Conservation (phyloP, 2,888 invertebrate species). For the Crepidodera aurea region DNA sequence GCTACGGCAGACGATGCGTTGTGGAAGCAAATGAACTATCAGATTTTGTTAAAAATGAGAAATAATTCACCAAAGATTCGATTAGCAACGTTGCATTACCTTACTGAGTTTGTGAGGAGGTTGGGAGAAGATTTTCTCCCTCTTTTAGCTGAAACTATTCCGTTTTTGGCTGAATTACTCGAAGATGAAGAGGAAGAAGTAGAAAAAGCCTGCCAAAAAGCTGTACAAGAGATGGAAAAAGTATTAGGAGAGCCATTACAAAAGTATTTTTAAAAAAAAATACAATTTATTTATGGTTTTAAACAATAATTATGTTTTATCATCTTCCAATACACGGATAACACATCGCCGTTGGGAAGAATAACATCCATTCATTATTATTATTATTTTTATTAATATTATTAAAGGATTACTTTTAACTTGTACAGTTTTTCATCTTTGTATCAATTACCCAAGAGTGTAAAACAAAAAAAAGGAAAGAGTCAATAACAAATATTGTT, state of each 20-base stretch:
- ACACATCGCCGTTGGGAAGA: too few relatives aligned
- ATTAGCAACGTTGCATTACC: slow-evolving; percentile 73
- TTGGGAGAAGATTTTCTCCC: slow-evolving; percentile 89
- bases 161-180: slow-evolving; percentile 90
- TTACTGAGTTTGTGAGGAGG: slow-evolving; percentile 82
- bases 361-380: too few relatives aligned
- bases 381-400: too few relatives aligned
- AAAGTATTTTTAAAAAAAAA: slow-evolving; percentile 86
- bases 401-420: too few relatives aligned
- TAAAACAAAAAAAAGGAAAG: too few relatives aligned
- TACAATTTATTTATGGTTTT: too few relatives aligned
- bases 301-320: too few relatives aligned
- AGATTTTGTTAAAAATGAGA: slow-evolving; percentile 87
- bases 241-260: slow-evolving; percentile 90
- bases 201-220: slow-evolving; percentile 79
- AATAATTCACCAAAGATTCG: slow-evolving; percentile 78
- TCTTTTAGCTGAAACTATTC: slow-evolving; percentile 90
- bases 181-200: slow-evolving; percentile 89
- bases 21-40: slow-evolving; percentile 91
- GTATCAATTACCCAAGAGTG: too few relatives aligned
- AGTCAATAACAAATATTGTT: too few relatives aligned
- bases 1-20: slow-evolving; percentile 85
- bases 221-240: slow-evolving; percentile 84
- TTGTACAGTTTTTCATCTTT: too few relatives aligned
- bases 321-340: too few relatives aligned